phyloP scores from a whole-genome alignment of 1,140 invertebrate species.

The Coelopa frigida region DNA sequence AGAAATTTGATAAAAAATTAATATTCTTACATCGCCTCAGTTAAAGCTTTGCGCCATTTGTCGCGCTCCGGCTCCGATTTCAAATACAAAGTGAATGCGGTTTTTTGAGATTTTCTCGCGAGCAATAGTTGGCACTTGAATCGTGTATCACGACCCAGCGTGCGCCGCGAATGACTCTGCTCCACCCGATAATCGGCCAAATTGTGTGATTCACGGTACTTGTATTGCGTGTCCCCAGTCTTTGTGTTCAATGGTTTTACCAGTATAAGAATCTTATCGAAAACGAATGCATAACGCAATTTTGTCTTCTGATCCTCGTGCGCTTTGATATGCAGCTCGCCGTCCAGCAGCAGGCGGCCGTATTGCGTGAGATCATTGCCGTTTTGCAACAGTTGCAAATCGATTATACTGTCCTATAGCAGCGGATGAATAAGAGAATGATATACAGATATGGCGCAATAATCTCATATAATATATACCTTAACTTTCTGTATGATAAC shows the following conservation, averaged over 20 bases:
- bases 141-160: conserved; percentile 59
- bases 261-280: conserved; percentile 93
- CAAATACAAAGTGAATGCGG: conserved; percentile 83
- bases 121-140: conserved; percentile 79
- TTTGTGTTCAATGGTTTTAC: conserved; percentile 81
- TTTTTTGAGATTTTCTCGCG: conserved; percentile 71
- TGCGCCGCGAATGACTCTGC: conserved; percentile 57
- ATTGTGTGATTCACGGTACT: conserved; percentile 77
- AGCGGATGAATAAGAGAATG: conserved; percentile 13
- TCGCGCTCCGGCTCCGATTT: conserved; percentile 79
- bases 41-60: conserved; percentile 88
- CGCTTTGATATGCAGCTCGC: conserved; percentile 85
- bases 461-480: conserved; percentile 40
- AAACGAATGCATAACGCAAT: conserved; percentile 89
- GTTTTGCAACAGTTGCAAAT: conserved; percentile 66
- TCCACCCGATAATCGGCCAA: conserved; percentile 83
- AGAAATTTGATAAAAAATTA: conserved; percentile 2
- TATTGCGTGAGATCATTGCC: conserved; percentile 78
- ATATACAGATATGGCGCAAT: neutral
- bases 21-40: conserved; percentile 74
- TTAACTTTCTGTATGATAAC: conserved; percentile 87
- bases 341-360: conserved; percentile 83
- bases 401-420: conserved; percentile 65
- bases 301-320: conserved; percentile 82
- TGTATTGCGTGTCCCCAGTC: conserved; percentile 76